Base-by-base conservation (phyloP, 2,113 vertebrate genomes). In the Pelmatolapia mariae region DNA sequence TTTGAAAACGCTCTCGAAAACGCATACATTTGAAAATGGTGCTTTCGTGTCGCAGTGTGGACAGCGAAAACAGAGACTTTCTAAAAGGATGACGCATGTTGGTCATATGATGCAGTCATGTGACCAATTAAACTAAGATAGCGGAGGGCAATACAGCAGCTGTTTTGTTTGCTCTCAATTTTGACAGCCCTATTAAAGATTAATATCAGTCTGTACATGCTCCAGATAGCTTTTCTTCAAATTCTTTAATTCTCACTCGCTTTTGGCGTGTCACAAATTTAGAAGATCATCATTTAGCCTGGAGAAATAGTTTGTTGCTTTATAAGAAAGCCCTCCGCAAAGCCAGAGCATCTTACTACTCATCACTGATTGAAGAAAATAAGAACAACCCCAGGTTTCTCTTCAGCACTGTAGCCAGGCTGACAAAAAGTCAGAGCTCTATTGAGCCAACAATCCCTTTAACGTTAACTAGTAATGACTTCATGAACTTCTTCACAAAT, bases 281-380 rank as follows among this genome's bases (percentile, higher is more conserved):
- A 53, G 52, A 52, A 3, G 18, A 53, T 53, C 52, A 53, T 53
- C 3, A 53, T 1, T 53, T 53, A 22, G 52, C 5, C n/a, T 22
- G 52, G 52, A 53, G 52, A 53, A 53, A 53, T 53, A 53, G 10
- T 53, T 53, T 53, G 52, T 2, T 53, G 19, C 19, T 53, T 53
- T 53, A 4, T n/a, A 53, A 53, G 52, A 53, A 53, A 53, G 52
- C 52, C 52, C 3, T 1, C 19, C 5, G 5, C 52, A 11, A 11
- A 53, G 3, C 52, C 19, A 53, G 52, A 53, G 22, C 10, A 53
- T 11, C 10, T 53, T 11, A 53, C 0, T 6, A 53, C 0, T 2
- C 10, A 0, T 54, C 52, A 53, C 10, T 53, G 52, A 53, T 22
- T 53, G 19, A 22, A 53, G 52, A 4, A 53, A 53, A 53, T 53